A percentile compares a stretch with the other conserved stretches of the same genome.
Conservation (phyloP, 2,888 invertebrate genomes). For the Himalopsyche tibetana region DNA sequence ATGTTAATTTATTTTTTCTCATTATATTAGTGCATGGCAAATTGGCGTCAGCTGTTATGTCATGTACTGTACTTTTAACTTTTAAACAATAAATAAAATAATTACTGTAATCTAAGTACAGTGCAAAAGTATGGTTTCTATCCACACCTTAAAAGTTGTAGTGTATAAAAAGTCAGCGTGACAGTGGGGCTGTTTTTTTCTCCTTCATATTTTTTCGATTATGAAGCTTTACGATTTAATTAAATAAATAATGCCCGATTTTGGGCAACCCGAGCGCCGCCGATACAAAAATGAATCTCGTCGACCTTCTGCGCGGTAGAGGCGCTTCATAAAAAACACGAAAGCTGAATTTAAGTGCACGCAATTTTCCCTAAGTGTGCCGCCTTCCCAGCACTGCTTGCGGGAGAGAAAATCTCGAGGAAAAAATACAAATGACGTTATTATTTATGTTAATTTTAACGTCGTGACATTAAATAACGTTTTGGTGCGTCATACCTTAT, state of each 20-base stretch:
- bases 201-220: slow-evolving; percentile 24
- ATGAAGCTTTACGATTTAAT: slow-evolving; percentile 21
- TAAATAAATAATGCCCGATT: slow-evolving; percentile 28
- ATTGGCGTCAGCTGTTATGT: no score
- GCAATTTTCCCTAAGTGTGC: slow-evolving; percentile 64
- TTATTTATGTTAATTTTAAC: slow-evolving; percentile 77
- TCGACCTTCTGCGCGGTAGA: slow-evolving; percentile 27
- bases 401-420: slow-evolving; percentile 68
- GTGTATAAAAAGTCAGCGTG: no score
- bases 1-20: no score
- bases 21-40: no score
- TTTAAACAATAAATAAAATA: no score
- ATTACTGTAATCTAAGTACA: no score
- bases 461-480: slow-evolving; percentile 65
- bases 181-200: no score
- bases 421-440: slow-evolving; percentile 72
- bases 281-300: slow-evolving; percentile 38
- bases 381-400: slow-evolving; percentile 66
- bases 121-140: no score
- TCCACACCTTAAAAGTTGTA: no score
- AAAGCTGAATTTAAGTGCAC: slow-evolving; percentile 66
- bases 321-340: slow-evolving; percentile 60
- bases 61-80: no score
- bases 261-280: slow-evolving; percentile 27
- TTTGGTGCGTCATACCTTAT: slow-evolving; percentile 65